phyloP scores from a whole-genome alignment of 2,797 vertebrate genomes.

The Gobionotothen gibberifrons region DNA sequence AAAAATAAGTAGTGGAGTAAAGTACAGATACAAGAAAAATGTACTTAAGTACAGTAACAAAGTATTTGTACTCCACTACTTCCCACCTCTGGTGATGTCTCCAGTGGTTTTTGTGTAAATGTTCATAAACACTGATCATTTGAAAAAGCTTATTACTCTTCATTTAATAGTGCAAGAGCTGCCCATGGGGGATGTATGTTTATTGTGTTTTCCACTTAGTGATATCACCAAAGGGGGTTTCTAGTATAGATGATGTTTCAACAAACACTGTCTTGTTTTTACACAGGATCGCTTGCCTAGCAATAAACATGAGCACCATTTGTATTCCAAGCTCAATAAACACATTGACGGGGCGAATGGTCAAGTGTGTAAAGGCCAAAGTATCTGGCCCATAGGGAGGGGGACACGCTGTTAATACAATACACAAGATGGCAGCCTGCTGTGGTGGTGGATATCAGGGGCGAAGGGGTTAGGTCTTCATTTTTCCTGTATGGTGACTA shows the following conservation, averaged over 20 bases:
- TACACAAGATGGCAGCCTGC: slow-evolving; percentile 22
- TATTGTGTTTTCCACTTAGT: slow-evolving; percentile 66
- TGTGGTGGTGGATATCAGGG: slow-evolving; percentile 26
- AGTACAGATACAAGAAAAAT: no score
- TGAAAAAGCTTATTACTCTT: slow-evolving; percentile 65
- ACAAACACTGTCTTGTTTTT: slow-evolving; percentile 35
- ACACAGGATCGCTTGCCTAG: slow-evolving; percentile 21
- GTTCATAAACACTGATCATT: slow-evolving; percentile 66
- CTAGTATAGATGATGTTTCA: slow-evolving; percentile 45
- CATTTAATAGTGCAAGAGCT: slow-evolving; percentile 62
- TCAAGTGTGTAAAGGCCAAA: slow-evolving; percentile 33
- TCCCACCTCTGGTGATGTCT: slow-evolving; percentile 23
- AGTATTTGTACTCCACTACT: no score
- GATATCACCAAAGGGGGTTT: slow-evolving; percentile 50
- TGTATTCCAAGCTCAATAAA: slow-evolving; percentile 60
- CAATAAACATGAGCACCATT: slow-evolving; percentile 31
- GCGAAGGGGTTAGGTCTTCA: slow-evolving; percentile 20
- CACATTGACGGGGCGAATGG: slow-evolving; percentile 28
- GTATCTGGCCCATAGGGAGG: slow-evolving; percentile 6
- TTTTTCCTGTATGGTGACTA: slow-evolving; percentile 26
- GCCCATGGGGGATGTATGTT: slow-evolving; percentile 56
- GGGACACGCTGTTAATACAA: slow-evolving; percentile 21
- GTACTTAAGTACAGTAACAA: no score
- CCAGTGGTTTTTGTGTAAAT: slow-evolving; percentile 56
- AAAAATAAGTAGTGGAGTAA: no score